These are phyloP conservation scores for Fistularia tabacaria DNA, from an alignment of 2,797 vertebrate genomes.

Conservation along the genomic window DNA sequence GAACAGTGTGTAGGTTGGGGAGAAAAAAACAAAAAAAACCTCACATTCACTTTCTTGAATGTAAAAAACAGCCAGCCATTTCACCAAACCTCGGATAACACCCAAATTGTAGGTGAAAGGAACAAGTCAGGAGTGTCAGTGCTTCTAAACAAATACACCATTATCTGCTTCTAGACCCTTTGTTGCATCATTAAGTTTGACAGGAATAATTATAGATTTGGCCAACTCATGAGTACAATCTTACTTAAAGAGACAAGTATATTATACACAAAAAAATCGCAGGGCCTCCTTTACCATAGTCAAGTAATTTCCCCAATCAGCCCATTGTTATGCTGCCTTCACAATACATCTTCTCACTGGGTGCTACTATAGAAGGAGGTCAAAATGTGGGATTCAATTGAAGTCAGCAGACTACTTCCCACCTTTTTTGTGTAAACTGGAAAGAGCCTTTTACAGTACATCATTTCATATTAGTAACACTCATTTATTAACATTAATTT, in stretches of 20 bases:
- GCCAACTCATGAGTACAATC: too few relatives aligned
- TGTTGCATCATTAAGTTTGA: not conserved
- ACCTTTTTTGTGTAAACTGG: too few relatives aligned
- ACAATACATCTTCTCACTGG: conserved; percentile 9
- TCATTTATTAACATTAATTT: conserved; percentile 43
- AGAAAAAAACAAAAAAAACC: conserved; percentile 17
- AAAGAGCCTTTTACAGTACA: not conserved
- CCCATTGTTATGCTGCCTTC: conserved; percentile 3
- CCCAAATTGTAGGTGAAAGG: conserved; percentile 20
- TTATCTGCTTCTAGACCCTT: conserved; percentile 27
- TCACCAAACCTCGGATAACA: conserved; percentile 29
- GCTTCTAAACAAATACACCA: conserved; percentile 42
- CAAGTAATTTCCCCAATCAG: not conserved
- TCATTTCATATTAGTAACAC: conserved; percentile 20
- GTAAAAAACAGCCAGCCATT: conserved; percentile 51
- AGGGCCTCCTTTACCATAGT: too few relatives aligned
- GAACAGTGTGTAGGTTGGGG: conserved; percentile 33
- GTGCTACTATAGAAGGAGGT: conserved; percentile 2
- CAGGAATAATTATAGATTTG: too few relatives aligned
- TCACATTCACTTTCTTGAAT: conserved; percentile 40
- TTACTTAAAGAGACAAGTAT: too few relatives aligned
- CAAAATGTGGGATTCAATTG: conserved; percentile 13
- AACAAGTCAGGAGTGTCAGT: conserved; percentile 11
- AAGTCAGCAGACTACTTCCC: conserved; percentile 23
- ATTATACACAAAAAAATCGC: too few relatives aligned